Conservation (phyloP, 2,888 invertebrate genomes). For the Schizaphis graminum region DNA sequence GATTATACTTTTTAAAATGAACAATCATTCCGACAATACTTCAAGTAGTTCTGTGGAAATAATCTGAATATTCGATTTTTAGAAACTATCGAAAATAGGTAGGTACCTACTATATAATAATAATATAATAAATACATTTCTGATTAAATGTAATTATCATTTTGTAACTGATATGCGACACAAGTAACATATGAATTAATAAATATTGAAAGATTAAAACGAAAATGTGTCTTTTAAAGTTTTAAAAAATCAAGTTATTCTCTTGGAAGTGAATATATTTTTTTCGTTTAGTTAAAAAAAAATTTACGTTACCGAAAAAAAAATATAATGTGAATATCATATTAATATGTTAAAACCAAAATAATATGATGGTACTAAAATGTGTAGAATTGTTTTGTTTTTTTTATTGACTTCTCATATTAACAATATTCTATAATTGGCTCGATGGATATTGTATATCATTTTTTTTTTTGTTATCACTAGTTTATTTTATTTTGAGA, state of each 20-base stretch:
- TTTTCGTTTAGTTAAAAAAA: background rate
- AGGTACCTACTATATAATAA: background rate
- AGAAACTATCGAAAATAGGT: background rate
- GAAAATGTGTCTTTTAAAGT: background rate
- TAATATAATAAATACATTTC: background rate
- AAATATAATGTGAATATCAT: background rate
- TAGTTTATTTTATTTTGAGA: background rate
- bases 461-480: background rate
- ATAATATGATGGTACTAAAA: background rate
- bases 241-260: background rate
- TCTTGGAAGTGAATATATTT: background rate
- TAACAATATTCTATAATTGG: background rate
- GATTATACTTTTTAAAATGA: background rate
- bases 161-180: background rate
- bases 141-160: fast-evolving
- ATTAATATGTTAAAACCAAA: background rate
- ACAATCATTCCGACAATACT: background rate
- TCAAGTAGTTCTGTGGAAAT: background rate
- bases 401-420: background rate
- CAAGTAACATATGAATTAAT: background rate
- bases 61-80: background rate
- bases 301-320: background rate
- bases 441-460: background rate
- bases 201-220: background rate
- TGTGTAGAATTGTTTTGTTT: background rate